Conservation (phyloP, 2,113 vertebrate genomes). For the Camelus dromedarius region DNA sequence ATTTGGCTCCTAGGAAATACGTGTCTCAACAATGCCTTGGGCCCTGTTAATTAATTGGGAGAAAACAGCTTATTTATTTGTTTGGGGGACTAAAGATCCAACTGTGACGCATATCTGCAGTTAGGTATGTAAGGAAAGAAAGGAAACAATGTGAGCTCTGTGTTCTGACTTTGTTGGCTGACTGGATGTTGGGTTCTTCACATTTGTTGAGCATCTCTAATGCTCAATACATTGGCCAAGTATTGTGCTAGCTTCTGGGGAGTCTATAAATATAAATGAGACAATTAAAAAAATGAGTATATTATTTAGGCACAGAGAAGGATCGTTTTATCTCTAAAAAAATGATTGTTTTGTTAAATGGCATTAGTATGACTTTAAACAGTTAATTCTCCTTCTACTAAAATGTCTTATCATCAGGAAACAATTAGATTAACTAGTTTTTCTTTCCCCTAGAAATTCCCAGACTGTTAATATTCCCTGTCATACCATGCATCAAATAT, state of each 20-base stretch:
- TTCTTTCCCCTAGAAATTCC: not conserved
- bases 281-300: not conserved
- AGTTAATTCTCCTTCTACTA: not conserved
- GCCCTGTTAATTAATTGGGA: not conserved
- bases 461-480: not conserved
- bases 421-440: not conserved
- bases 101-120: rapidly evolving
- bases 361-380: not conserved
- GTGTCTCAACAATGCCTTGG: not conserved
- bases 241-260: not conserved
- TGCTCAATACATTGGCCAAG: not conserved
- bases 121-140: not conserved
- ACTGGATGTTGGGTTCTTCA: not conserved
- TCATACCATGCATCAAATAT: not conserved
- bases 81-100: not conserved
- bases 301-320: not conserved
- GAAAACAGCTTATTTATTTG: not conserved
- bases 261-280: not conserved
- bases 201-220: not conserved
- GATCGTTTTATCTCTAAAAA: slow-evolving; percentile 1
- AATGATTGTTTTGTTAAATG: not conserved
- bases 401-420: slow-evolving; percentile 35
- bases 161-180: not conserved
- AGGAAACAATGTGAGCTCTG: not conserved
- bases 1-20: not conserved